Evolutionary conservation across 1,140 invertebrate species (phyloP), one percentile per base, ranked within the genome.

Genomic region (Maniola jurtina): DNA sequence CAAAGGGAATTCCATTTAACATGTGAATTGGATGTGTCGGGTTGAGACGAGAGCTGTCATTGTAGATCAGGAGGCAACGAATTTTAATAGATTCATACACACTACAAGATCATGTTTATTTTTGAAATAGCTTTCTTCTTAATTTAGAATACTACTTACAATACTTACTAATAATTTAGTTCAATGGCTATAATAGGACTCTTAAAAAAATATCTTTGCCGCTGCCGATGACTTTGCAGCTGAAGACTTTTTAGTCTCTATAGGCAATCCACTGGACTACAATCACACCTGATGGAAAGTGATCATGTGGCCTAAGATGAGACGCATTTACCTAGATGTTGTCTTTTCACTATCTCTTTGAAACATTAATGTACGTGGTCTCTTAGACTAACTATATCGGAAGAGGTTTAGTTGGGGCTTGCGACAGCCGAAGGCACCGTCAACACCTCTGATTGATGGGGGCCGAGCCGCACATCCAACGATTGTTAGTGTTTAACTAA

Each of bases 1-100:
- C 81, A 86, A 87, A 86, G 83, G 84, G 83, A 85, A 83, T 86
- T 88, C 81, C 86, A 90, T 89, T 90, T 90, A 85, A 90, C 83
- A 89, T 89, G 88, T 90, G 88, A 88, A 90, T 88, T 89, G 84
- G 84, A 88, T 83, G 75, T 79, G 84, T 81, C 84, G 80, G 78
- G 72, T 76, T 72, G 79, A 78, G 72, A 78, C 74, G 78, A 81
- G 79, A 68, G 77, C 79, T 86, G 79, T 85, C 80, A 81, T 81
- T 84, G 81, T 73, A 80, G 60, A 50, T 48, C 35, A 65, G 47
- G 67, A 66, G 64, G 16, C 56, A 35, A 50, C 50, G 57, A 45
- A 13, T 47, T n/a, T n/a, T n/a, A n/a, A n/a, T n/a, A n/a, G n/a
- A n/a, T n/a, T n/a, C n/a, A n/a, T n/a, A n/a, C n/a, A n/a, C n/a